Base-by-base conservation (phyloP, 2,113 vertebrate genomes). In the Oncorhynchus nerka region DNA sequence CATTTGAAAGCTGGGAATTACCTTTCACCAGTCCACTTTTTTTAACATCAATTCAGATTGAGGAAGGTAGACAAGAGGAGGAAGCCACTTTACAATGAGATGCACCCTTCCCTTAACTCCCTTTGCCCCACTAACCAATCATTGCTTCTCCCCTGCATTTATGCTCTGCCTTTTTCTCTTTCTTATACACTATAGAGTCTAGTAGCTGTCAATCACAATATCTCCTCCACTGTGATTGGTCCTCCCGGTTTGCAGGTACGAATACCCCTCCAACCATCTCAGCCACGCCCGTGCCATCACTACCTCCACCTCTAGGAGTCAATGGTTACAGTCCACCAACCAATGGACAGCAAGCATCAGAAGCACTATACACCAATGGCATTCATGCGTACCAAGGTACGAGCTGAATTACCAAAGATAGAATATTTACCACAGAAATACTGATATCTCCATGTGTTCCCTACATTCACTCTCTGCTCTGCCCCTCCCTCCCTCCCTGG, bases 361-460 rank as follows among this genome's bases (percentile, higher is more conserved):
- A 96, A 83, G 87, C 94, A 68, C 86, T 95, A 75, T 95, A 95
- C 86, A 93, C 94, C 83, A 96, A 96, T 6, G 95, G 95, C 2
- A 92, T 96, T 84, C 95, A 95, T 74, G 87, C 94, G 68, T 96
- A 95, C 83, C 94, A 95, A 94, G 94, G 95, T 96, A 80, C 65
- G 19, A 74, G 30, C 55, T 20, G 4, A 20, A 15, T 20, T 6
- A 62, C n/a, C 19, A 22, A 16, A 62, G 59, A 62, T 9, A 20
- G 2, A 16, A 62, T 62, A 5, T 62, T 62, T 62, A 66, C 26
- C 26, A 66, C 64, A 30, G 11, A 30, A 62, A 24, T 57, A 57
- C 9, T 61, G 15, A 61, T 19, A 19, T 26, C 22, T 12, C n/a
- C 57, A 49, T 55, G 3, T 55, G 51, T 19, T 39, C 3, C 2